phyloP scores from a whole-genome alignment of 2,113 vertebrate species.

The Seriola rivoliana region DNA sequence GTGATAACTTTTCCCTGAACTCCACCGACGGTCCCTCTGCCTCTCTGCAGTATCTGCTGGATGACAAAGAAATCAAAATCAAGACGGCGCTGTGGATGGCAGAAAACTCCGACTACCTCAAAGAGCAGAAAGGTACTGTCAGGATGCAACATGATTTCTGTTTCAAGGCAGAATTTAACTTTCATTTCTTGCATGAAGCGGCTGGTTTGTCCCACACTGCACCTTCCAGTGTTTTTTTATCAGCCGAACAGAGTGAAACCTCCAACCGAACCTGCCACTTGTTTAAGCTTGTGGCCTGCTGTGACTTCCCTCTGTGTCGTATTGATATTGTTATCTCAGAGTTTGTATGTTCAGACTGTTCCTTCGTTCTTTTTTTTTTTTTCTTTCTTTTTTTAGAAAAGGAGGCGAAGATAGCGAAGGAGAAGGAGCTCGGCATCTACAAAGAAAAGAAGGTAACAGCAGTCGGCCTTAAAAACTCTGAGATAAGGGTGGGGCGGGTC shows the following conservation, averaged over 20 bases:
- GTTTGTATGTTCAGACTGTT: background rate
- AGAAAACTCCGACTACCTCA: slow-evolving; percentile 95
- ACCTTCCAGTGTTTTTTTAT: background rate
- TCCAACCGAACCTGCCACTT: background rate
- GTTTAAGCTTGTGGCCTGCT: background rate
- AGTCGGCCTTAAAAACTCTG: background rate
- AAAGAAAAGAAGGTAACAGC: slow-evolving; percentile 93
- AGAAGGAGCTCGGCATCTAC: slow-evolving; percentile 96
- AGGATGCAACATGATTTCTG: background rate
- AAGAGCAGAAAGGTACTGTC: slow-evolving; percentile 92
- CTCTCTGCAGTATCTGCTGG: slow-evolving; percentile 91
- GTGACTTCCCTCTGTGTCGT: background rate
- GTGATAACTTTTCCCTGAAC: background rate
- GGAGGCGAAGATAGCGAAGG: slow-evolving; percentile 94
- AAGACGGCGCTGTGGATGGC: slow-evolving; percentile 97
- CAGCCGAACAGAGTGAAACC: slow-evolving; percentile 13
- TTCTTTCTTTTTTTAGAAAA: slow-evolving; percentile 96
- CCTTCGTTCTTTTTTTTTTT: slow-evolving; percentile 63
- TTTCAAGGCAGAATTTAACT: background rate
- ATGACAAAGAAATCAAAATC: slow-evolving; percentile 91
- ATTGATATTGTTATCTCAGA: background rate
- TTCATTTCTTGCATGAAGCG: background rate
- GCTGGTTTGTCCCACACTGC: background rate
- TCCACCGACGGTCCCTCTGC: background rate
- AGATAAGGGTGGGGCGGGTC: background rate